A percentile compares a stretch with the other conserved stretches of the same genome.
These are phyloP conservation scores for Acanthosepion esculentum DNA, from an alignment of 2,888 invertebrate genomes.

Conservation along the genomic window DNA sequence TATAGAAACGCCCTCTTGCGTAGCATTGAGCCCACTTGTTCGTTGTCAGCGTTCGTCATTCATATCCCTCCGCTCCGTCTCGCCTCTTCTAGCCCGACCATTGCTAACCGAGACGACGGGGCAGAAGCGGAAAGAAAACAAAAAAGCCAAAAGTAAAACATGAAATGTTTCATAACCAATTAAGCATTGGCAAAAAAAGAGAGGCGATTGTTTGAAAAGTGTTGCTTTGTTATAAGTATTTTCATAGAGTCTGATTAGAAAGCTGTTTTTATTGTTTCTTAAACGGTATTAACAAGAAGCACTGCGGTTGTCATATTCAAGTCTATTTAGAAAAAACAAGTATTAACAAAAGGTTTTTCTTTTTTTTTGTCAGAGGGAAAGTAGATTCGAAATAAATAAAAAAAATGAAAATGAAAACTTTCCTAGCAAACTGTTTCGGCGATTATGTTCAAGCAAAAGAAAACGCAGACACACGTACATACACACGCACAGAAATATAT, in stretches of 20 bases:
- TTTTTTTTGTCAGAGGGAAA: too few species aligned
- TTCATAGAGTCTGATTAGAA: not conserved
- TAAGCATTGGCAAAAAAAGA: not conserved
- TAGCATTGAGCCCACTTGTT: not conserved
- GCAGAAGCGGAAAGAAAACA: not conserved
- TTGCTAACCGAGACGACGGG: not conserved
- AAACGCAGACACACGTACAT: too few species aligned
- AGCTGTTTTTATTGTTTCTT: not conserved
- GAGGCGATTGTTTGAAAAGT: not conserved
- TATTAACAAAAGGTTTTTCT: too few species aligned
- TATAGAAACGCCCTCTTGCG: not conserved
- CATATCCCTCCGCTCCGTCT: not conserved
- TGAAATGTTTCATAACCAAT: not conserved
- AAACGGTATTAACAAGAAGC: too few species aligned
- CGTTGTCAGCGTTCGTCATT: not conserved
- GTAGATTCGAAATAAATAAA: too few species aligned
- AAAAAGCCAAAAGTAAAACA: not conserved
- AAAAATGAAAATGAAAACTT: too few species aligned
- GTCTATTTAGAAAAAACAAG: too few species aligned
- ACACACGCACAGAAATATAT: too few species aligned
- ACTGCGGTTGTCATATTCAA: too few species aligned
- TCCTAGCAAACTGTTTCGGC: too few species aligned
- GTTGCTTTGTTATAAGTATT: not conserved
- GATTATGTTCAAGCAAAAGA: too few species aligned
- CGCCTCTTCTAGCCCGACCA: not conserved